Evolutionary conservation across 2,797 vertebrate species (phyloP), one percentile per base, ranked within the genome.

Genomic region (Sebastes umbrosus): DNA sequence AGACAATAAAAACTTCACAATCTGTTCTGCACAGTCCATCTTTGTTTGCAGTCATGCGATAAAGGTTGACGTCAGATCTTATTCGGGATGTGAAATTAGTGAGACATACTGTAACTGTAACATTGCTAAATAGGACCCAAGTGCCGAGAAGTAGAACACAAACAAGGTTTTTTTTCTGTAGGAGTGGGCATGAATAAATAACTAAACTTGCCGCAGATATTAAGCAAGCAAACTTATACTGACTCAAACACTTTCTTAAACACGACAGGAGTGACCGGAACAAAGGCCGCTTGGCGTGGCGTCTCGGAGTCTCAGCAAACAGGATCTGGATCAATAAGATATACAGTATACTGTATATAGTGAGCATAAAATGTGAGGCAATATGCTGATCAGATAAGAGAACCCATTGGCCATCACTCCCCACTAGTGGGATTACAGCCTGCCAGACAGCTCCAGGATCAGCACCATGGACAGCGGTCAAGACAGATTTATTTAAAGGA

Each of bases 381-480:
- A 39, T 39, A 36, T 36, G 69, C 52, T 68, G 10, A 32, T 60
- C 13, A 29, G 14, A 43, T 16, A 31, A 57, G 34, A 29, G 16
- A 52, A 52, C 50, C 50, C 50, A 31, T 65, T 34, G 66, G 31
- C 70, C 25, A 31, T 67, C 3, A 8, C 14, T 66, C 25, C 27
- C n/a, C 13, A 5, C 18, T 24, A 58, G 22, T 22, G 31, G 43
- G 60, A 57, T 12, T 32, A 27, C 2, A 6, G 25, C 16, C 25
- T 59, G 46, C 14, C 25, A 29, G 43, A 22, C 69, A 25, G 58
- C 34, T 60, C 31, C 60, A 55, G 2, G 29, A 83, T 84, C 77
- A 86, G 85, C 74, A 71, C 79, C 79, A 80, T 54, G 77, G 86
- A 86, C 77, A 80, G 82, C 5, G 5, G 25, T 74, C 68, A 58